Conservation (phyloP, 2,113 vertebrate genomes). For the Psammodynastes pulverulentus region DNA sequence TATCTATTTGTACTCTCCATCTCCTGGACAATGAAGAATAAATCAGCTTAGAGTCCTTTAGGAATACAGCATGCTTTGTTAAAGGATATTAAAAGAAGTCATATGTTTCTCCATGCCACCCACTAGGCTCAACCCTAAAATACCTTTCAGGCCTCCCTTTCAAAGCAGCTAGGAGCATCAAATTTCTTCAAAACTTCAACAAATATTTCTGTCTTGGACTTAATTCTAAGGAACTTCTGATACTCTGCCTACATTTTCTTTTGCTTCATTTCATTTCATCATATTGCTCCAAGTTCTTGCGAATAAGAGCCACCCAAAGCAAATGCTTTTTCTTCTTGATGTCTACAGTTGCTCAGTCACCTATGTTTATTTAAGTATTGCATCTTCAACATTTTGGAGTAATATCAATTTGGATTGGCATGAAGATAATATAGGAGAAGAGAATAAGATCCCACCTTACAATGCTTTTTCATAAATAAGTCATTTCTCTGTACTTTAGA, state of each 20-base stretch:
- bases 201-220: slow-evolving; percentile 26
- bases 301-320: slow-evolving; percentile 37
- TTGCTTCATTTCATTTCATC: slow-evolving; percentile 24
- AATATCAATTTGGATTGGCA: slow-evolving; percentile 23
- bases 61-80: background rate
- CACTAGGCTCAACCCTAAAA: background rate
- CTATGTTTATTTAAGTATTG: slow-evolving; percentile 36
- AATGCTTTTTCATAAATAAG: slow-evolving; percentile 57
- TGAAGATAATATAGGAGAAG: slow-evolving; percentile 43
- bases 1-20: background rate
- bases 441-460: slow-evolving; percentile 51
- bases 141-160: slow-evolving; percentile 20
- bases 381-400: slow-evolving; percentile 3
- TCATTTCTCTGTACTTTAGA: slow-evolving; percentile 49
- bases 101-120: slow-evolving; percentile 13
- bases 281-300: slow-evolving; percentile 34
- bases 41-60: background rate
- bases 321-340: slow-evolving; percentile 25
- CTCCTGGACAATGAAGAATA: background rate
- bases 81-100: background rate
- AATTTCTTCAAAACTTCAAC: slow-evolving; percentile 25
- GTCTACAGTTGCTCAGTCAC: slow-evolving; percentile 44
- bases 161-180: slow-evolving; percentile 13
- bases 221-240: slow-evolving; percentile 29
- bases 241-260: slow-evolving; percentile 37